These are phyloP conservation scores for Uromys caudimaculatus DNA, from an alignment of 2,797 vertebrate genomes.

Conservation along the genomic window DNA sequence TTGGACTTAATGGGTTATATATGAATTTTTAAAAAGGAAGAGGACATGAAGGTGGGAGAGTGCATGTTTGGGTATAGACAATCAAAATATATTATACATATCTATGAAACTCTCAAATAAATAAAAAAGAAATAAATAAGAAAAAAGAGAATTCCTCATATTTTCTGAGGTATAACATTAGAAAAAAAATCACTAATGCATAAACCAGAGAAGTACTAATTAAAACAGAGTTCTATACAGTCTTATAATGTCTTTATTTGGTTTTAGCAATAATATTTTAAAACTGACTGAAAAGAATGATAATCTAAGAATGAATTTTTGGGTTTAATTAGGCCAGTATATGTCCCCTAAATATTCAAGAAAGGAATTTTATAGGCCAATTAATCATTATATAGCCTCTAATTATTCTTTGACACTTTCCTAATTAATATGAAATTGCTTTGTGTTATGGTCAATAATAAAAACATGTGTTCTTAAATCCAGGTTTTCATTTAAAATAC, in stretches of 20 bases:
- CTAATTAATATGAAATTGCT: conserved; percentile 51
- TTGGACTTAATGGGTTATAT: background rate
- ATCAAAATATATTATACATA: background rate
- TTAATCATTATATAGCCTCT: conserved; percentile 51
- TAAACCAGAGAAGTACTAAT: background rate
- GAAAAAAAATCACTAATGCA: background rate
- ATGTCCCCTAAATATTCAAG: background rate
- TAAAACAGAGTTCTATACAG: background rate
- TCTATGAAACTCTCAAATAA: background rate
- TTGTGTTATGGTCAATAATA: conserved; percentile 36
- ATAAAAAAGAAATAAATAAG: background rate
- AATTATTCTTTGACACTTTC: conserved; percentile 45
- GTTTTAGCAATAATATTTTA: conserved; percentile 22
- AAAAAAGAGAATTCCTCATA: background rate
- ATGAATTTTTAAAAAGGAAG: background rate
- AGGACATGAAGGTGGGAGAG: background rate
- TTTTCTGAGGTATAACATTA: background rate
- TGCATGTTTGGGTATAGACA: background rate
- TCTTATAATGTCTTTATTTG: background rate
- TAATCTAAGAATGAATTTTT: background rate
- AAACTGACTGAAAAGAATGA: conserved; percentile 30
- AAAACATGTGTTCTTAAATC: conserved; percentile 41
- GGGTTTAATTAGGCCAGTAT: background rate
- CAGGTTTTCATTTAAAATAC: conserved; percentile 42
- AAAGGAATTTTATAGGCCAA: conserved; percentile 28